Base-by-base conservation (phyloP, 1,140 invertebrate species). In the Prorops nasuta region DNA sequence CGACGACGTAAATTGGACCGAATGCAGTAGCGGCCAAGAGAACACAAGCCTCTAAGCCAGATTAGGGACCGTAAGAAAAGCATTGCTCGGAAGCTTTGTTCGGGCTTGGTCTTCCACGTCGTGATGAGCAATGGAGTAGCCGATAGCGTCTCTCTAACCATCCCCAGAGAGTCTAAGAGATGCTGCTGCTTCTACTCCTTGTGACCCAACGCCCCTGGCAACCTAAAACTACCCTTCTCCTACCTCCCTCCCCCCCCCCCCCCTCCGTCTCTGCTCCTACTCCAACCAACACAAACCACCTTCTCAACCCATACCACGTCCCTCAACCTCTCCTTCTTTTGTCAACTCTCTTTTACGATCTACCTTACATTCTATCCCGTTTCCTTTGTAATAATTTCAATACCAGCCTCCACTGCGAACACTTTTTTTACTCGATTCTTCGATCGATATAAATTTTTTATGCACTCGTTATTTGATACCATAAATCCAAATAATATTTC, bases 51-150 rank as follows among this genome's bases (percentile, higher is more conserved):
- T 63, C 60, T 60, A 67, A 69, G 63, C 59, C 60, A 67, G 66
- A 71, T 72, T 73, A 72, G 60, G 53, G 36, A 48, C 59, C 48
- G 54, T 66, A 68, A 72, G 67, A 72, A 71, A 71, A 66, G 61
- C 66, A 62, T 64, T 47, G 58, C 58, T 54, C 36, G 39, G 36
- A 42, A 62, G 69, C 67, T 69, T 72, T 71, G 63, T 67, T 64
- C 56, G 51, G 44, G 54, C 52, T 70, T 47, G 49, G 51, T 52
- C 56, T 51, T 51, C 47, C 64, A 62, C 54, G 50, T 63, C 37
- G 54, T 66, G 66, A 72, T 68, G 69, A 73, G 64, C 69, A 69
- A 64, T 67, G 56, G 59, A 65, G 59, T 69, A 61, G 60, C 62
- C 61, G 68, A 71, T 72, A 71, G 60, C 59, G 58, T 62, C 49